Base-by-base conservation (phyloP, 2,113 vertebrate genomes). In the Rhineura floridana region DNA sequence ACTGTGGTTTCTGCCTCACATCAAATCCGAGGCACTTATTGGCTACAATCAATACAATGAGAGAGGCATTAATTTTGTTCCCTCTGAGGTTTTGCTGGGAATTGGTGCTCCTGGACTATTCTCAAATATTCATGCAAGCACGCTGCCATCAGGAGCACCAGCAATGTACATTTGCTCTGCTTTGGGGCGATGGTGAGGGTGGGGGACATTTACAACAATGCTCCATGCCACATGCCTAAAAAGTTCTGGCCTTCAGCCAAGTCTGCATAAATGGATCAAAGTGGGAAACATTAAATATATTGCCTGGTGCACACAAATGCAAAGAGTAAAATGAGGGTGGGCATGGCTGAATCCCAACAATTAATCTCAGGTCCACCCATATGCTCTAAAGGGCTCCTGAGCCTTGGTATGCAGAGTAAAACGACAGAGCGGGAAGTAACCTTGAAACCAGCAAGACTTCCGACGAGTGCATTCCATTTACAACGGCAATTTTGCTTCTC, bases 1-100 rank as follows among this genome's bases (percentile, higher is more conserved):
- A 95, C 94, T 95, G 94, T 95, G 95, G 55, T 93, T 95, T 90
- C 94, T 93, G 93, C 90, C 95, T 97, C 87, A 17, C 93, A 95
- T 96, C 96, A 94, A 96, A 97, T 97, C 95, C 94, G 91, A 96
- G 93, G 95, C 96, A 95, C 97, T 97, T 96, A 96, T 96, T 97
- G 97, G 96, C 95, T 95, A 94, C 96, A 96, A 97, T 97, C 97
- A 95, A 97, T 97, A 97, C 95, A 91, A 93, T 95, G 95, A 96
- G 96, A 96, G 95, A 93, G 91, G 90, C 97, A 97, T 97, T 97
- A 93, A 96, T 97, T 96, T 69, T 91, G 82, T 88, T 95, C 95
- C 96, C 95, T 93, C 15, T 83, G 96, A 96, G 96, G 88, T 82
- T 82, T 95, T 97, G 95, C 95, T 83, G 96, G 96, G 95, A 97